phyloP scores from a whole-genome alignment of 2,888 invertebrate species.

The Serripes groenlandicus region DNA sequence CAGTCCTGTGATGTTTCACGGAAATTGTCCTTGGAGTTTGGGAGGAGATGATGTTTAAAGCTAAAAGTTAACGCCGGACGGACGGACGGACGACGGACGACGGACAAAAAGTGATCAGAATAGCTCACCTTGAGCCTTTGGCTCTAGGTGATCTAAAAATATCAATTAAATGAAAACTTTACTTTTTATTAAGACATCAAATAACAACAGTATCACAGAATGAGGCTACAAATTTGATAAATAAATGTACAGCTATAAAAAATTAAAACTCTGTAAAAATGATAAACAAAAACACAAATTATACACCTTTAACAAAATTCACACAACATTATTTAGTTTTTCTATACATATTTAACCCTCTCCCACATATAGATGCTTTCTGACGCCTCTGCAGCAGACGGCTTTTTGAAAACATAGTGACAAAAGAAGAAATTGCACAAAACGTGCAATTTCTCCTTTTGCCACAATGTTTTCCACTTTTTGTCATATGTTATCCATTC shows the following conservation, averaged over 20 bases:
- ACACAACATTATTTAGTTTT: background rate
- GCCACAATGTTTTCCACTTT: background rate
- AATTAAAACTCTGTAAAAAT: constrained; percentile 7
- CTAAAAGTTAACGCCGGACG: too few relatives aligned
- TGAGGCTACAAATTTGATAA: background rate
- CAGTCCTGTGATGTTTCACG: too few relatives aligned
- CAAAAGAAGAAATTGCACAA: background rate
- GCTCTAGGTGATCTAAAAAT: too few relatives aligned
- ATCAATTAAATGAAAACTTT: too few relatives aligned
- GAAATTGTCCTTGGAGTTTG: too few relatives aligned
- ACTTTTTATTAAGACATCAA: background rate
- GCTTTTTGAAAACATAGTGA: constrained; percentile 2
- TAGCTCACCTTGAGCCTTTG: too few relatives aligned
- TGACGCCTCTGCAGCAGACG: background rate
- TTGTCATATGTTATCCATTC: background rate
- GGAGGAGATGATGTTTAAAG: too few relatives aligned
- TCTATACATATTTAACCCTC: background rate
- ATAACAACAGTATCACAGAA: constrained; percentile 5
- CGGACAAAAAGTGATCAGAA: too few relatives aligned
- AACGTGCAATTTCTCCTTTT: background rate
- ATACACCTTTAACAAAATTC: background rate
- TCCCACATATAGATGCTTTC: background rate
- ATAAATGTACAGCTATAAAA: background rate
- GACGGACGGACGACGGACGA: too few relatives aligned
- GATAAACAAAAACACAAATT: background rate